Base-by-base conservation (phyloP, 2,888 invertebrate species). In the Diarsia dahlii region DNA sequence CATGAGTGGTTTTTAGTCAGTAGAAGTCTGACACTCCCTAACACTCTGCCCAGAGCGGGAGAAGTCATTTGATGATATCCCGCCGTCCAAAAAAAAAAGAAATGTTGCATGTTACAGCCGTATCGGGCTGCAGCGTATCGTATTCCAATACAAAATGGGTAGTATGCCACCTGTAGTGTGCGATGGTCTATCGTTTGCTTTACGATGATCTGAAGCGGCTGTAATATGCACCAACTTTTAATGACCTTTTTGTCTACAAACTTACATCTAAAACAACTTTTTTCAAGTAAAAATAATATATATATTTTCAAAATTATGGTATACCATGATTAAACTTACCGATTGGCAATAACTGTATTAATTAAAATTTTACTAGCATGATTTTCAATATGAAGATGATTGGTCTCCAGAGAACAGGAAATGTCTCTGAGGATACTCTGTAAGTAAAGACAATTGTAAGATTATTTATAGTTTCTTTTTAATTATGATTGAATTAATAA, bases 321-420 rank as follows among this genome's bases (percentile, higher is more conserved):
- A 8, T 39, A 48, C 12, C 34, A 12, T 71, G 39, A 1, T 39
- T 73, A 64, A 64, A 64, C 48, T 74, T 73, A 73, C 64, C 23
- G n/a, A 74, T 75, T 75, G 75, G 75, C 74, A 73, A 15, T 75
- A 64, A 73, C 46, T 72, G 28, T 46, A 58, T 34, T 71, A 23
- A 58, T 71, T n/a, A 15, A 48, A 68, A 72, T 46, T 23, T 71
- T 39, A 71, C 20, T 10, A 71, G 71, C 71, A 58, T 73, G 73
- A 58, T 58, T 56, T 28, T 54, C 23, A 56, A 70, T 70, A 58
- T 34, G 23, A 73, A 39, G 73, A 58, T 34, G 34, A 65, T 65
- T 28, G n/a, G 58, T 34, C 34, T 46, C 34, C 23, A 58, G 23
- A 74, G 50, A 74, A 60, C 50, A 50, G 45, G 45, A 52, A 20